Conservation (phyloP, 92 coral and sea anemone genomes). For the Paragorgia papillata region DNA sequence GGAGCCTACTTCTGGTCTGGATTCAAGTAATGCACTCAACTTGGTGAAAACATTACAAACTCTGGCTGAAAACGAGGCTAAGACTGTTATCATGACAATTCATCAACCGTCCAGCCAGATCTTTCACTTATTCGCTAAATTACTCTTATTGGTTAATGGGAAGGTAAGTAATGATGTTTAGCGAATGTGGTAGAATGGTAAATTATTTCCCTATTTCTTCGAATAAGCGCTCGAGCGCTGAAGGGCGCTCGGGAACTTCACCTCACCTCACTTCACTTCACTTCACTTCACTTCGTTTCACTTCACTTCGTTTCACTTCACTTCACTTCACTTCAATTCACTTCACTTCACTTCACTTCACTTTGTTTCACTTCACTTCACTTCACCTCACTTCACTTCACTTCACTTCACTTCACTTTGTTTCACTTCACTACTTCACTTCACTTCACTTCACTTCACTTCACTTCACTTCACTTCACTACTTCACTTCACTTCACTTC, state of each 20-base stretch:
- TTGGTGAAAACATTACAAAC: slow-evolving; percentile 76
- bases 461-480: slow-evolving; percentile 8
- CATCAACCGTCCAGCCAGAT: slow-evolving; percentile 99
- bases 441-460: background rate
- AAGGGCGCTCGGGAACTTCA: too few species aligned
- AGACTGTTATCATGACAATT: slow-evolving; percentile 83
- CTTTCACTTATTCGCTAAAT: slow-evolving; percentile 88
- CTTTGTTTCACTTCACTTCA: background rate
- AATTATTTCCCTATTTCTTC: too few species aligned
- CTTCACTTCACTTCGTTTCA: background rate
- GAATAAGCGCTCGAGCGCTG: too few species aligned
- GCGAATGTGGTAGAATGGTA: too few species aligned
- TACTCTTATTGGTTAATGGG: slow-evolving; percentile 82
- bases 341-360: background rate
- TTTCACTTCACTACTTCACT: background rate
- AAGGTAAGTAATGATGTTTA: slow-evolving; percentile 79
- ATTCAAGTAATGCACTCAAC: slow-evolving; percentile 90
- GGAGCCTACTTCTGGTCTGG: slow-evolving; percentile 98
- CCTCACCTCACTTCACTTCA: background rate
- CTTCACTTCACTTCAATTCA: slow-evolving; percentile 4
- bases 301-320: background rate
- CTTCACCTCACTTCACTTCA: background rate
- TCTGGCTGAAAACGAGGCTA: slow-evolving; percentile 74
- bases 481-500: slow-evolving; percentile 2
- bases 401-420: background rate